These are phyloP conservation scores for Harpegnathos saltator DNA, from an alignment of 1,140 invertebrate genomes.

Conservation along the genomic window DNA sequence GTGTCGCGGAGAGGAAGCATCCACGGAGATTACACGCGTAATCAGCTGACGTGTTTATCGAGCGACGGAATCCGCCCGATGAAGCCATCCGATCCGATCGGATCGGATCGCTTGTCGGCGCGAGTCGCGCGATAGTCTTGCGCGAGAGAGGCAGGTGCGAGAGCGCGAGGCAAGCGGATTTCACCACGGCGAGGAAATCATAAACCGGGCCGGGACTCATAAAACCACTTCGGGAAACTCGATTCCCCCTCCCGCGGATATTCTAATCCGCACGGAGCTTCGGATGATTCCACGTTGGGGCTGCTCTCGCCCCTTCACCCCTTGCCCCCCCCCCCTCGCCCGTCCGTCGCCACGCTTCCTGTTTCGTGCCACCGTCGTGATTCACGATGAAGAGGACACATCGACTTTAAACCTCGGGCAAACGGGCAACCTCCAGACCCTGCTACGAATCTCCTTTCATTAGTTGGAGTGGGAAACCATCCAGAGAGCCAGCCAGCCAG, in stretches of 20 bases:
- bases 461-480: constrained; percentile 85
- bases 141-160: neutral
- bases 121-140: neutral
- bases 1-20: neutral
- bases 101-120: neutral
- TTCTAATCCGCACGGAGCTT: constrained; percentile 22
- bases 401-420: constrained; percentile 82
- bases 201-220: neutral
- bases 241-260: constrained; percentile 2
- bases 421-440: constrained; percentile 79
- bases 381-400: constrained; percentile 80
- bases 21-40: constrained; percentile 2
- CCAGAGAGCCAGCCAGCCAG: constrained; percentile 80
- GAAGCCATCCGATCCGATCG: constrained; percentile 5
- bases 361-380: constrained; percentile 54
- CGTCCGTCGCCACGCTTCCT: neutral
- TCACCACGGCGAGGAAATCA: neutral
- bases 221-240: neutral
- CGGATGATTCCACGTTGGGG: neutral
- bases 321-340: neutral
- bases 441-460: constrained; percentile 84
- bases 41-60: neutral
- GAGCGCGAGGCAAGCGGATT: neutral
- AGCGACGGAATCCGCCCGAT: neutral
- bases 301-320: no score